phyloP scores from a whole-genome alignment of 2,888 invertebrate genomes.

The Cremastinae sp. region DNA sequence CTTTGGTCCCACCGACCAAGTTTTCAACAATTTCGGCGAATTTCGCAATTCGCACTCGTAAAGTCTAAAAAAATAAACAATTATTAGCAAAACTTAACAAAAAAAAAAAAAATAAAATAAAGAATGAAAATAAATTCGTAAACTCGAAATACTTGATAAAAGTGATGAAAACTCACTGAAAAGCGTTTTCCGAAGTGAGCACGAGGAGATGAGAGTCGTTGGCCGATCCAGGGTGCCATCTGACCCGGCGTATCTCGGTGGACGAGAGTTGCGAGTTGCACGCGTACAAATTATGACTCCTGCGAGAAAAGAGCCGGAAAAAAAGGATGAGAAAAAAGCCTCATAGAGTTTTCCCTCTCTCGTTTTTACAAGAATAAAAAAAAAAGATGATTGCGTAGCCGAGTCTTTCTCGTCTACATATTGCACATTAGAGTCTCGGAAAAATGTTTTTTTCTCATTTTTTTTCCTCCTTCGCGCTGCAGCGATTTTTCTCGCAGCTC shows the following conservation, averaged over 20 bases:
- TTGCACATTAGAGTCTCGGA: slow-evolving; percentile 72
- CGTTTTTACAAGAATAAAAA: not conserved
- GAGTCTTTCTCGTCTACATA: slow-evolving; percentile 65
- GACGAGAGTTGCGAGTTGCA: slow-evolving; percentile 83
- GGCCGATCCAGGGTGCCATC: slow-evolving; percentile 93
- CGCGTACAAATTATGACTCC: slow-evolving; percentile 88
- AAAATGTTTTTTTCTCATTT: slow-evolving; percentile 57
- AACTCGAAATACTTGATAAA: not conserved
- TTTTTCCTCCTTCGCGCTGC: slow-evolving; percentile 61
- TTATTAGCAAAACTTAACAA: not conserved
- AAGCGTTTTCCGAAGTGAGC: slow-evolving; percentile 91
- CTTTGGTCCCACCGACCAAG: slow-evolving; percentile 82
- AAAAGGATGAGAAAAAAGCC: not conserved
- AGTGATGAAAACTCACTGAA: slow-evolving; percentile 84
- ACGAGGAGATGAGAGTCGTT: slow-evolving; percentile 89
- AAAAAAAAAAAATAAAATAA: slow-evolving; percentile 22
- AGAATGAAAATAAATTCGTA: slow-evolving; percentile 5
- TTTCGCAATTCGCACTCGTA: slow-evolving; percentile 77
- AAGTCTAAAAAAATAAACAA: slow-evolving; percentile 71
- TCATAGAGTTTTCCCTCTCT: not conserved
- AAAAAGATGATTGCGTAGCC: slow-evolving; percentile 23
- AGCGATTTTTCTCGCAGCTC: slow-evolving; percentile 51
- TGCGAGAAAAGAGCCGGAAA: slow-evolving; percentile 75
- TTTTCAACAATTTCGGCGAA: slow-evolving; percentile 78
- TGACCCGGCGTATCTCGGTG: slow-evolving; percentile 87